phyloP scores from a whole-genome alignment of 2,113 vertebrate genomes.

The Kryptolebias marmoratus region DNA sequence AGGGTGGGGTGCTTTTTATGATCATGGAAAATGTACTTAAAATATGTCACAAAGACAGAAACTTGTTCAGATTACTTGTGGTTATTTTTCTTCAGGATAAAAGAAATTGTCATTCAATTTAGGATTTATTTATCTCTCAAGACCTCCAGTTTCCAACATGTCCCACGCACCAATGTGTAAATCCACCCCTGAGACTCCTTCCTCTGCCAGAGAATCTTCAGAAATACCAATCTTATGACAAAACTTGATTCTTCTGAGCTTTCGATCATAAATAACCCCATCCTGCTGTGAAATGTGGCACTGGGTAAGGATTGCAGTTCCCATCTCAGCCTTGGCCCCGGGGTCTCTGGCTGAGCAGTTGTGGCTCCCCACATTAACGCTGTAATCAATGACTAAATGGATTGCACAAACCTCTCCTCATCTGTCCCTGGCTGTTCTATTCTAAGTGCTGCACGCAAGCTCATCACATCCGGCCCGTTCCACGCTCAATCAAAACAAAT shows the following conservation, averaged over 20 bases:
- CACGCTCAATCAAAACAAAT: constrained; percentile 60
- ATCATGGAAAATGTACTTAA: constrained; percentile 29
- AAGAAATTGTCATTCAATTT: not conserved
- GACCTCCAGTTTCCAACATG: constrained; percentile 10
- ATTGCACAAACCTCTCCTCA: constrained; percentile 17
- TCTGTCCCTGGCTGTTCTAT: constrained; percentile 46
- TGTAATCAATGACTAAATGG: constrained; percentile 58
- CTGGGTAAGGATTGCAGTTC: constrained; percentile 23
- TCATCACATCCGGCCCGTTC: constrained; percentile 8
- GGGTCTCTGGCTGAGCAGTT: constrained; percentile 39
- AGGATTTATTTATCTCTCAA: not conserved
- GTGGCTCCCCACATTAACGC: constrained; percentile 59
- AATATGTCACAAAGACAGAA: not conserved
- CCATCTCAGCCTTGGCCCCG: constrained; percentile 11
- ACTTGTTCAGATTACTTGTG: fast-evolving
- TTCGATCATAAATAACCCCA: constrained; percentile 44
- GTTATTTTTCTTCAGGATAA: not conserved
- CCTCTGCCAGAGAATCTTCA: constrained; percentile 27
- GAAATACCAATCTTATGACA: constrained; percentile 59
- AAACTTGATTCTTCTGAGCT: constrained; percentile 31
- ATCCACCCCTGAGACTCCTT: constrained; percentile 40
- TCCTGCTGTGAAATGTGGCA: constrained; percentile 24
- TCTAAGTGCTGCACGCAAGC: constrained; percentile 30
- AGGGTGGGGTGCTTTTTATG: constrained; percentile 48
- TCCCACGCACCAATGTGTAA: constrained; percentile 21